Base-by-base conservation (phyloP, 1,140 invertebrate species). In the Steinernema feltiae region DNA sequence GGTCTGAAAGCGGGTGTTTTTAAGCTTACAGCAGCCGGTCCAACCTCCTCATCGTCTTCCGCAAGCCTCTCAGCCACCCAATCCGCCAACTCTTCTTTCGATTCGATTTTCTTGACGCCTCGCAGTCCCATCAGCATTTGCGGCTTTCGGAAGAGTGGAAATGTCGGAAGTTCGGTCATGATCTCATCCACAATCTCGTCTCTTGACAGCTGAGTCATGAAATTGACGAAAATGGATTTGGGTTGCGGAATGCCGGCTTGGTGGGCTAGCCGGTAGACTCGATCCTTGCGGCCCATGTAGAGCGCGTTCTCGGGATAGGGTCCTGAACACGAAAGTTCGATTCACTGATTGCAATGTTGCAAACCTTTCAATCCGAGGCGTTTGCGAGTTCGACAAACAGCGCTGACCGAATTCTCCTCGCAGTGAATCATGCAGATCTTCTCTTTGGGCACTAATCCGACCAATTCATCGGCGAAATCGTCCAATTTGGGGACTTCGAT, bases 381-480 rank as follows among this genome's bases (percentile, higher is more conserved):
- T 27, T 63, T 63, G 7, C 53, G 7, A 15, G 53, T 63, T 3
- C 53, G 12, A 27, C 53, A 63, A 12, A 63, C 24, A 3, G 53
- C 24, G 24, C 53, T 63, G 15, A 63, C 24, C 3, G 53, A 63
- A 21, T 63, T 27, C 24, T 63, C 53, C 53, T 63, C 53, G 24
- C 53, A 63, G 53, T 63, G 53, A 3, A 63, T 63, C 53, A 63
- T 17, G 24, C 53, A 63, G 24, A 63, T 27, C 53, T 63, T 63
- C 3, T 63, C 53, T 27, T 63, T 63, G 7, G 53, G 53, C 53
- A 63, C 53, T 7, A 63, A 21, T 27, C 3, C 53, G 3, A 63
- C 53, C 24, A 63, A 27, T 21, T 63, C 12, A 15, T 63, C 15
- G 24, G 24, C 24, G 53, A 63, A 63, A 3, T 7, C 7, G 24